These are phyloP conservation scores for Molossus alvarezi DNA, from an alignment of 2,797 vertebrate species.

Conservation along the genomic window DNA sequence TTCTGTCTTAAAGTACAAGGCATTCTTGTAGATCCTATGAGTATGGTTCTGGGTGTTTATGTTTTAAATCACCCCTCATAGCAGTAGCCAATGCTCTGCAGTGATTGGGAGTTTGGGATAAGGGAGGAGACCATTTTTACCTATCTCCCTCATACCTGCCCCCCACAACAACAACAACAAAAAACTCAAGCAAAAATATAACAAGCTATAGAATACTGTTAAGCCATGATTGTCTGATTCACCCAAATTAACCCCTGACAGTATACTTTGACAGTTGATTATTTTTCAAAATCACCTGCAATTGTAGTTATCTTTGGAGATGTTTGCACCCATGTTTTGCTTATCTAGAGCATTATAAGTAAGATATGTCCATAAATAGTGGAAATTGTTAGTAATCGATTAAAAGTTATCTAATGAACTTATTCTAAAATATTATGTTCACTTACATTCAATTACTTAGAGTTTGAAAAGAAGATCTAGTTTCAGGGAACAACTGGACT, in stretches of 20 bases:
- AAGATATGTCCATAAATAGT: background rate
- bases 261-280: background rate
- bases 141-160: background rate
- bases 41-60: background rate
- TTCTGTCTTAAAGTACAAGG: background rate
- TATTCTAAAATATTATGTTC: conserved; percentile 31
- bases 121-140: background rate
- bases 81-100: background rate
- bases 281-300: conserved; percentile 38
- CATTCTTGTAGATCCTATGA: background rate
- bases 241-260: background rate
- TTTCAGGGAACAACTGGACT: background rate
- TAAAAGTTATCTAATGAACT: conserved; percentile 5
- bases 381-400: background rate
- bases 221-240: background rate
- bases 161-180: background rate
- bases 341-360: background rate
- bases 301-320: background rate
- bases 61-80: conserved; percentile 48
- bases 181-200: background rate
- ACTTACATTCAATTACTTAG: background rate
- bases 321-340: background rate
- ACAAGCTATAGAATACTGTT: background rate
- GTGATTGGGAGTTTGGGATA: background rate
- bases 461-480: conserved; percentile 37